Base-by-base conservation (phyloP, 2,113 vertebrate species). In the Castor canadensis region DNA sequence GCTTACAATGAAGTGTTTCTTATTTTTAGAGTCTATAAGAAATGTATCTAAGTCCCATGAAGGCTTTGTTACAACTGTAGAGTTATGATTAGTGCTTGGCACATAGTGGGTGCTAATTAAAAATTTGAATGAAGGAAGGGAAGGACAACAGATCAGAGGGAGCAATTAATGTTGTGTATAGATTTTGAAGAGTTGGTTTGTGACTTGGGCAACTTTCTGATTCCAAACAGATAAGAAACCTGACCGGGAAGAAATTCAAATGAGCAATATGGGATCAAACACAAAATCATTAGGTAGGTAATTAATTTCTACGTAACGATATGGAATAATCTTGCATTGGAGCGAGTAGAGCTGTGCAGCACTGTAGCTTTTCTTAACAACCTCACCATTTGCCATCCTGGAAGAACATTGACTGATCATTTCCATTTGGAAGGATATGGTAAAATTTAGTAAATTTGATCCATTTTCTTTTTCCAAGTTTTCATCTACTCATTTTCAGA, bases 181-280 rank as follows among this genome's bases (percentile, higher is more conserved):
- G 85, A 67, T 47, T 86, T 75, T 89, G 43, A 80, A 92, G 64
- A 79, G 49, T 43, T 96, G 49, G 15, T 73, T 82, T 95, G 96
- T 98, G 87, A 98, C 26, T 82, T 87, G 81, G 54, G 79, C 62
- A 97, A 56, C 84, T 97, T 89, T 98, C 83, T 96, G 1, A 52
- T 72, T 98, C 15, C 91, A 4, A 95, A 40, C 93, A 99, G 99
- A 99, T 92, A 99, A 95, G 98, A 98, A 97, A 98, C 97, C 99
- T 87, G 99, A 99, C 80, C 98, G 99, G 97, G 99, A 99, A 93
- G 99, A 99, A 98, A 99, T 99, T 98, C 99, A 99, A 93, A 98
- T 99, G 98, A 99, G 99, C 97, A 99, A 98, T 97, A 97, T 99
- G 98, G 99, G 99, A 98, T 99, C 99, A 99, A 99, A 99, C 98